These are phyloP conservation scores for Lates japonicus DNA, from an alignment of 2,797 vertebrate species.

Conservation along the genomic window DNA sequence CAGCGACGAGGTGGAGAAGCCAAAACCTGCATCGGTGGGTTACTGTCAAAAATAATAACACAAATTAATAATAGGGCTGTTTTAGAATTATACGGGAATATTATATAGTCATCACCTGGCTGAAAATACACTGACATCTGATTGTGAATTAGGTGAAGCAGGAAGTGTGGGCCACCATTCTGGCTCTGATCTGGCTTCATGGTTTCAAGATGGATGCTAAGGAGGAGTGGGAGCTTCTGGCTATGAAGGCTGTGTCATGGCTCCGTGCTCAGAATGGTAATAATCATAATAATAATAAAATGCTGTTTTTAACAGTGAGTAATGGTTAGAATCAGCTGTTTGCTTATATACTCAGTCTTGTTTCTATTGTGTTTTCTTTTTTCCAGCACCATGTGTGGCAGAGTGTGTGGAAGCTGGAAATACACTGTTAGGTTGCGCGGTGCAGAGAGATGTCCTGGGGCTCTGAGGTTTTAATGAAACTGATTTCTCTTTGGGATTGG, in stretches of 20 bases:
- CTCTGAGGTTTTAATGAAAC: conserved; percentile 47
- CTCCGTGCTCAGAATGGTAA: not conserved
- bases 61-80: too few species aligned
- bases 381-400: conserved; percentile 52
- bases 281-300: not conserved
- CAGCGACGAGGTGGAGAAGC: too few species aligned
- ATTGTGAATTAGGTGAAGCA: not conserved
- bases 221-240: conserved; percentile 88
- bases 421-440: conserved; percentile 57
- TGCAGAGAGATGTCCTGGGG: conserved; percentile 60
- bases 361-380: conserved; percentile 9
- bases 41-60: too few species aligned
- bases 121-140: too few species aligned
- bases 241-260: conserved; percentile 78
- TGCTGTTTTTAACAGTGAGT: not conserved
- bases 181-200: conserved; percentile 81
- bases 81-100: too few species aligned
- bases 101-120: too few species aligned
- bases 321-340: not conserved
- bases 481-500: not conserved
- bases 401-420: conserved; percentile 74
- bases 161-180: not conserved
- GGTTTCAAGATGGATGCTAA: conserved; percentile 66
- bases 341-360: not conserved
- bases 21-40: too few species aligned